These are phyloP conservation scores for Elachura formosa DNA, from an alignment of 2,113 vertebrate species.

Conservation along the genomic window DNA sequence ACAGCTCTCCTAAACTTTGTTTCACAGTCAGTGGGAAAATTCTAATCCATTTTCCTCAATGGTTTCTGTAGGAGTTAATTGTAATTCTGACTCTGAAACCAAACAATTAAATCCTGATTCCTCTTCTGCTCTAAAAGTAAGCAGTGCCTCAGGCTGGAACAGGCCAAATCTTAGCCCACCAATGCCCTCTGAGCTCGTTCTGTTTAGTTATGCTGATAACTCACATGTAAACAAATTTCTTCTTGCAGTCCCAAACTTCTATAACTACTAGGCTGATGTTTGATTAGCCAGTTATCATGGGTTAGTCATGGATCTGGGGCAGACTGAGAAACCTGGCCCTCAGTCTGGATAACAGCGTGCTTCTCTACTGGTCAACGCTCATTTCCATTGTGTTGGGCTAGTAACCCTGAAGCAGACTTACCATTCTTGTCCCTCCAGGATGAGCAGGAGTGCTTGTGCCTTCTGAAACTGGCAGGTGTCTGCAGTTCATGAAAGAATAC, in stretches of 20 bases:
- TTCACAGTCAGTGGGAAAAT: background rate
- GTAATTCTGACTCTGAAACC: background rate
- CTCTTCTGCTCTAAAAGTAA: background rate
- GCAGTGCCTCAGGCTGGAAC: background rate
- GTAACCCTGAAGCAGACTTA: background rate
- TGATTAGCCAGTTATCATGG: background rate
- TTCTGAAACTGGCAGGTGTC: background rate
- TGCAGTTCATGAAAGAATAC: background rate
- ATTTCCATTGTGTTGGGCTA: accelerated
- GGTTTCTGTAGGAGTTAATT: background rate
- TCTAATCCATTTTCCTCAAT: background rate
- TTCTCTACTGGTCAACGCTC: background rate
- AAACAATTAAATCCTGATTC: background rate
- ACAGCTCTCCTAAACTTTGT: background rate
- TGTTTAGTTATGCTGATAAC: background rate
- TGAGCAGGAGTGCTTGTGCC: background rate
- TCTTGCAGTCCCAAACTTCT: background rate
- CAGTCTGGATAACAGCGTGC: background rate
- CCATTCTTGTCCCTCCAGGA: background rate
- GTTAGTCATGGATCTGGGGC: background rate
- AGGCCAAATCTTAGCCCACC: background rate
- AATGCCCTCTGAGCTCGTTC: background rate
- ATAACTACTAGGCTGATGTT: background rate
- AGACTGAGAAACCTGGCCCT: background rate
- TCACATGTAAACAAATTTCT: background rate